These are phyloP conservation scores for Drosophila watanabei DNA, from an alignment of 1,140 invertebrate genomes.

Conservation along the genomic window DNA sequence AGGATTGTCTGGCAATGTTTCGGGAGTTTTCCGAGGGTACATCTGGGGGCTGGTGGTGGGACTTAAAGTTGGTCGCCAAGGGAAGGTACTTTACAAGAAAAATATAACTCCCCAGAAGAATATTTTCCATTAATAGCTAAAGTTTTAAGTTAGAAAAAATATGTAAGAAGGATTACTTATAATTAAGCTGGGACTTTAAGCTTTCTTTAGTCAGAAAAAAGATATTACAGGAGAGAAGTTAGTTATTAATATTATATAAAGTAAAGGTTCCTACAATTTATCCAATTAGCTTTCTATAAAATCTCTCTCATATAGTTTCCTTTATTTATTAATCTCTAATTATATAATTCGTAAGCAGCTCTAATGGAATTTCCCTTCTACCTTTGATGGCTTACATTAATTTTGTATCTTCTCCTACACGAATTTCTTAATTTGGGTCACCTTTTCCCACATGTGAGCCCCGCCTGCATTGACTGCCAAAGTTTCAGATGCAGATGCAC, in stretches of 20 bases:
- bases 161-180: neutral
- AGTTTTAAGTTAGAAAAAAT: conserved; percentile 20
- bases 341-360: too few relatives aligned
- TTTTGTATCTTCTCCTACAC: conserved; percentile 7
- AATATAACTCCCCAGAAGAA: neutral
- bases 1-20: conserved; percentile 64
- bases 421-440: conserved; percentile 44
- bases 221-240: neutral
- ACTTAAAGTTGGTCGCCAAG: conserved; percentile 20
- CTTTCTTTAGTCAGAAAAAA: neutral
- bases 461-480: conserved; percentile 6
- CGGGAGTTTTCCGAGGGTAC: neutral
- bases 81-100: conserved; percentile 18
- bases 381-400: conserved; percentile 6
- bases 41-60: neutral
- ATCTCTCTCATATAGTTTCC: neutral
- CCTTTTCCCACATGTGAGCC: conserved; percentile 29
- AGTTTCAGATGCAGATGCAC: conserved; percentile 24
- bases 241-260: too few relatives aligned
- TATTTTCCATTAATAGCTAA: conserved; percentile 21
- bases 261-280: neutral
- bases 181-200: neutral
- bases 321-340: neutral
- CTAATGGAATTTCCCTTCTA: neutral
- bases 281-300: neutral